Percentiles rank a stretch among this genome's conserved stretches.
Conservation (phyloP, 92 coral and sea anemone species). For the Epizoanthus fatuus region DNA sequence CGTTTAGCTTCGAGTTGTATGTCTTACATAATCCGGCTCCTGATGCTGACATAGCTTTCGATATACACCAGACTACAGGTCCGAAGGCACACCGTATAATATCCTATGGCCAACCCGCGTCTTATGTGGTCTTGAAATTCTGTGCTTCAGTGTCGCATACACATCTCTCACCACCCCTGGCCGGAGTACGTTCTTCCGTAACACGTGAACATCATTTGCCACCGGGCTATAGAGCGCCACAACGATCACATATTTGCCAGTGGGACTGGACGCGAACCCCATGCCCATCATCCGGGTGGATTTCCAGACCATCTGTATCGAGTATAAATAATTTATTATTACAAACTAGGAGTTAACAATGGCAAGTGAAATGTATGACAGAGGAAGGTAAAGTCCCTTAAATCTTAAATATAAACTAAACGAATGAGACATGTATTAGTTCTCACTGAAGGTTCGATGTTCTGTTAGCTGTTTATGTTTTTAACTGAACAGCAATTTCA, state of each 20-base stretch:
- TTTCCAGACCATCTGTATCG: constrained; percentile 85
- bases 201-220: constrained; percentile 78
- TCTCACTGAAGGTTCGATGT: too few relatives aligned
- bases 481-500: too few relatives aligned
- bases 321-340: neutral
- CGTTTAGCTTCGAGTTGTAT: too few relatives aligned
- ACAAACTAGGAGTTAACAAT: neutral
- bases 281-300: constrained; percentile 81
- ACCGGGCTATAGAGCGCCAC: constrained; percentile 90
- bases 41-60: neutral
- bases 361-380: neutral
- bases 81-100: neutral
- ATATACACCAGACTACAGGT: neutral
- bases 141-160: constrained; percentile 84
- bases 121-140: constrained; percentile 65
- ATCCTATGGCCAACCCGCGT: neutral
- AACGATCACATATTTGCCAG: constrained; percentile 85
- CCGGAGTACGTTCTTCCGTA: constrained; percentile 76
- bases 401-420: too few relatives aligned
- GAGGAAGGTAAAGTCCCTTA: too few relatives aligned
- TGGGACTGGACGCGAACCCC: constrained; percentile 86
- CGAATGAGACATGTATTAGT: too few relatives aligned
- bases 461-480: too few relatives aligned
- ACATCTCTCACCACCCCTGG: constrained; percentile 85
- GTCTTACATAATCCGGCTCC: neutral